phyloP scores from a whole-genome alignment of 2,888 invertebrate species.

The Thyatira batis region DNA sequence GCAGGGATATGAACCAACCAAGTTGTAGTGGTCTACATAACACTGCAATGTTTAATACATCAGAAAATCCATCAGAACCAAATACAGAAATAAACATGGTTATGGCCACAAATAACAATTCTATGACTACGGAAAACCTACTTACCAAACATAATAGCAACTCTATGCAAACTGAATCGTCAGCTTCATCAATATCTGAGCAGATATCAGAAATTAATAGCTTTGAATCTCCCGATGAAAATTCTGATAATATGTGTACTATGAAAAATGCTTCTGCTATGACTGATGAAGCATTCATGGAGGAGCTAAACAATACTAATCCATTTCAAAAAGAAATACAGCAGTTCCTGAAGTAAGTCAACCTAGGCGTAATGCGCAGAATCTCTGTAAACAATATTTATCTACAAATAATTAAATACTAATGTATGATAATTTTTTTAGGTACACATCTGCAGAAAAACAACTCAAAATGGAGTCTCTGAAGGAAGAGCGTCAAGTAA shows the following conservation, averaged over 20 bases:
- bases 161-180: constrained; percentile 36
- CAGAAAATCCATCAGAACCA: neutral
- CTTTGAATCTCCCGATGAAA: constrained; percentile 38
- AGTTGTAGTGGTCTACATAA: constrained; percentile 40
- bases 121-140: constrained; percentile 29
- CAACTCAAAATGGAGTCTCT: constrained; percentile 67
- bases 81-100: neutral
- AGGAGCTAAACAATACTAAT: constrained; percentile 31
- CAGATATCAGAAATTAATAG: constrained; percentile 48
- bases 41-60: constrained; percentile 1
- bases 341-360: constrained; percentile 59
- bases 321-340: constrained; percentile 56
- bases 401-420: constrained; percentile 3
- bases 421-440: constrained; percentile 20
- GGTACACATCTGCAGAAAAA: constrained; percentile 58
- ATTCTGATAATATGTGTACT: constrained; percentile 16
- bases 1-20: constrained; percentile 48
- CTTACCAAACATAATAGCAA: constrained; percentile 23
- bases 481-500: constrained; percentile 68
- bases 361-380: neutral
- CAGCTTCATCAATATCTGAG: constrained; percentile 49
- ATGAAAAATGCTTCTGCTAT: constrained; percentile 43
- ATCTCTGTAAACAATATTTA: neutral
- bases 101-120: neutral
- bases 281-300: constrained; percentile 41